Evolutionary conservation across 2,113 vertebrate species (phyloP), one percentile per base, ranked within the genome.

Genomic region (Ascaphus truei): DNA sequence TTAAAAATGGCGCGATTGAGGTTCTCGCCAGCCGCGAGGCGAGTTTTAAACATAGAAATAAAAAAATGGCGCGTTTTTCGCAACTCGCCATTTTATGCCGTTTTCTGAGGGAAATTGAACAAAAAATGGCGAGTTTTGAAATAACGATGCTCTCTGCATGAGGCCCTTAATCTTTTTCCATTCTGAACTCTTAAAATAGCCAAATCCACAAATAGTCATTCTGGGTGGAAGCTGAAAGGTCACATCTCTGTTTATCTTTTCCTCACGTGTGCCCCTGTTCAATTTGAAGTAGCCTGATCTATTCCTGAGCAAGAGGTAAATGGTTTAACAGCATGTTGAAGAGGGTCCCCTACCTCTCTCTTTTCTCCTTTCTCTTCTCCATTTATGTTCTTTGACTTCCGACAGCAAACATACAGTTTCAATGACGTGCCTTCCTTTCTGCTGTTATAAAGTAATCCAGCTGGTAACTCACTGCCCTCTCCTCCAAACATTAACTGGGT

Each of bases 341-440:
- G 39, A 16, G 15, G 16, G 26, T 43, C 11, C 2, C 3, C 12
- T 56, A 45, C 37, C 18, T n/a, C n/a, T n/a, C n/a, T n/a, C n/a
- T n/a, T n/a, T n/a, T n/a, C n/a, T n/a, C n/a, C n/a, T n/a, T n/a
- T n/a, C n/a, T n/a, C n/a, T 47, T 48, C 22, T 26, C 80, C 75
- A 83, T 41, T 37, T 72, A 69, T 76, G 64, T 67, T 76, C 73
- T 79, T 79, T 80, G 76, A 6, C 15, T 22, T 22, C 43, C 53
- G 22, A 20, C 5, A 58, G n/a, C 23, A 20, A 23, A 11, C 18
- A 30, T 26, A 50, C 43, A 25, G 7, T 59, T 59, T 59, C 29
- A 89, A 86, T 86, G 86, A 89, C 74, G 89, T 92, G 89, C 89
- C 90, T 92, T 90, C 86, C 84, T 88, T 81, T 81, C 78, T 79